Conservation (phyloP, 2,113 vertebrate genomes). For the Pyrgilauda ruficollis region DNA sequence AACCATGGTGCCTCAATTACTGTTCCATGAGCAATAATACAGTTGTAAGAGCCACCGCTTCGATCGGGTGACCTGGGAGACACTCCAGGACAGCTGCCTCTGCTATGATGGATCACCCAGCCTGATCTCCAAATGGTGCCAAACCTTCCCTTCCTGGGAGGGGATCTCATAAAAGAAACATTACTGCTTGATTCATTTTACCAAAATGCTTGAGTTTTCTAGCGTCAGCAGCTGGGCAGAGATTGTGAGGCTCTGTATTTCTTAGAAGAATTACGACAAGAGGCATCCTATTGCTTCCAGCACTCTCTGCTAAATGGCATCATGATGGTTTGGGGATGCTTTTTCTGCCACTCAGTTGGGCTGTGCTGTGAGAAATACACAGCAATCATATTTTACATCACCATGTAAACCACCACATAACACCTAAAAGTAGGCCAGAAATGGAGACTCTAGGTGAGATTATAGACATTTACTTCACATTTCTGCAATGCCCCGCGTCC, state of each 20-base stretch:
- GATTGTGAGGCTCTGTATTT: constrained; percentile 66
- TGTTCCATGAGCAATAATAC: constrained; percentile 90
- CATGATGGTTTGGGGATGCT: constrained; percentile 54
- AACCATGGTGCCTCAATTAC: constrained; percentile 82
- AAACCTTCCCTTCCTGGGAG: constrained; percentile 65
- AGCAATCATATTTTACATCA: constrained; percentile 35
- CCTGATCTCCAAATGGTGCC: constrained; percentile 76
- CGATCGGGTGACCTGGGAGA: constrained; percentile 92
- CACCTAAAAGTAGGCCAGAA: constrained; percentile 23
- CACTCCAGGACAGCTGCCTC: constrained; percentile 87
- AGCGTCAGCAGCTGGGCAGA: constrained; percentile 69
- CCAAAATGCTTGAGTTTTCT: constrained; percentile 73
- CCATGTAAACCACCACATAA: constrained; percentile 14
- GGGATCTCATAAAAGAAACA: constrained; percentile 77
- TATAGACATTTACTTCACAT: constrained; percentile 32
- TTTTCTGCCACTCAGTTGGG: constrained; percentile 12
- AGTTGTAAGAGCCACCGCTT: constrained; percentile 88
- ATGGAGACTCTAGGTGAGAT: constrained; percentile 30
- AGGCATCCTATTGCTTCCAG: constrained; percentile 43
- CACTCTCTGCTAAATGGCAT: constrained; percentile 66
- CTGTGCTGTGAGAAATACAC: background rate
- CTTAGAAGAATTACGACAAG: constrained; percentile 62
- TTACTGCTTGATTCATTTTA: constrained; percentile 75
- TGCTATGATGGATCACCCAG: constrained; percentile 91
- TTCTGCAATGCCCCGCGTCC: background rate